Evolutionary conservation across 2,888 invertebrate species (phyloP).

Genomic region (Liposcelis brunnea): DNA sequence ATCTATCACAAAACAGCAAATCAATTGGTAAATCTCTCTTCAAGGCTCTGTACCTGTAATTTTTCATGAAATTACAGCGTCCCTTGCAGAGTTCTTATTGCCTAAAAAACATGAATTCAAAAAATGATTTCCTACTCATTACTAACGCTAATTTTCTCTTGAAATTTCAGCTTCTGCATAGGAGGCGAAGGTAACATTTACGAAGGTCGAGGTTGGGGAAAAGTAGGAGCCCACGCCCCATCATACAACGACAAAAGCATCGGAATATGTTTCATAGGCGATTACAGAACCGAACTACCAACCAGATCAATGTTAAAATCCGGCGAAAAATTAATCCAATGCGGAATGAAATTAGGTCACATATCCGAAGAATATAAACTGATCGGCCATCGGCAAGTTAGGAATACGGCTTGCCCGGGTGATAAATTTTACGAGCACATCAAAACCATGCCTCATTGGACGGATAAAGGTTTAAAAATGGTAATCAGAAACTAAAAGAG

Average conservation of each 20-base stretch:
- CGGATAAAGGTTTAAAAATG: constrained; percentile 2
- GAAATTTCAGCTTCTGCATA: constrained; percentile 15
- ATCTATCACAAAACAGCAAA: no score
- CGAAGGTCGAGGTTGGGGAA: constrained; percentile 33
- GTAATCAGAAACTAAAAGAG: no score
- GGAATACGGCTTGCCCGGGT: constrained; percentile 51
- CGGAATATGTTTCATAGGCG: constrained; percentile 54
- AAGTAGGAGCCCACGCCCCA: constrained; percentile 51
- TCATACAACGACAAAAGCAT: constrained; percentile 47
- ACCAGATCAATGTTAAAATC: constrained; percentile 38
- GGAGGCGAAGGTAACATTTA: constrained; percentile 16
- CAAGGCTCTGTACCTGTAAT: no score
- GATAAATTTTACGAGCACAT: constrained; percentile 39
- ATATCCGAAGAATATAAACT: constrained; percentile 40
- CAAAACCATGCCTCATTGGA: constrained; percentile 38
- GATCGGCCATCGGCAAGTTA: constrained; percentile 43
- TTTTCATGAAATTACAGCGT: no score
- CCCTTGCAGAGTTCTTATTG: no score
- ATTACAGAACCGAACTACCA: constrained; percentile 50
- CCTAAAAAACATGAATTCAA: no score
- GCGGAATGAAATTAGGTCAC: constrained; percentile 41
- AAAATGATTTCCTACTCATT: no score
- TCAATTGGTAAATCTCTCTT: no score
- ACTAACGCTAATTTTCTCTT: no score
- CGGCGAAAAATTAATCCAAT: constrained; percentile 38